Percentiles rank a stretch among this genome's conserved stretches.
phyloP scores from a whole-genome alignment of 2,888 invertebrate genomes.

The Nomada fucata region DNA sequence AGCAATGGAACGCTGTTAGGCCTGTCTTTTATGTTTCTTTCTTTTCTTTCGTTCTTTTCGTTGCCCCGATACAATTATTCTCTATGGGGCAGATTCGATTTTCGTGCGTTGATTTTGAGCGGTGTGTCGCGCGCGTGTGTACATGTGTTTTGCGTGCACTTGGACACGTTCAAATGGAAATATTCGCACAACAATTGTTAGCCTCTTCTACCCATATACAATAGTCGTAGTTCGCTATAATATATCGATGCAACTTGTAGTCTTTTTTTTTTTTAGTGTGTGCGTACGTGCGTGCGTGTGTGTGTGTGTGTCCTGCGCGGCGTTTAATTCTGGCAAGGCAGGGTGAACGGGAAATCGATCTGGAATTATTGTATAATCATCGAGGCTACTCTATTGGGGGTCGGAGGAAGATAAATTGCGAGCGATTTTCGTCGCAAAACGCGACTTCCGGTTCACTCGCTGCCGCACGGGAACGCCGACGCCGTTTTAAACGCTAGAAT shows the following conservation, averaged over 20 bases:
- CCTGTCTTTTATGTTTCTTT: not conserved
- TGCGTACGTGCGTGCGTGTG: constrained; percentile 26
- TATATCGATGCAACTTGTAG: constrained; percentile 46
- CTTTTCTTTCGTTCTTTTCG: no score
- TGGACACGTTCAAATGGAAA: constrained; percentile 71
- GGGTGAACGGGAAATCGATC: constrained; percentile 9
- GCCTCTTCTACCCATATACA: constrained; percentile 17
- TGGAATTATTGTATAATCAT: not conserved
- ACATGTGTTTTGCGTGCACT: no score
- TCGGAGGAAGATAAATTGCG: not conserved
- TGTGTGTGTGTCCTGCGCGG: constrained; percentile 24
- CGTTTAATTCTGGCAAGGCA: constrained; percentile 36
- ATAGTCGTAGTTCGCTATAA: constrained; percentile 50
- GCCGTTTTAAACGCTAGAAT: constrained; percentile 9
- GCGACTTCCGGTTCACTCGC: constrained; percentile 41
- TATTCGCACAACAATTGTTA: constrained; percentile 64
- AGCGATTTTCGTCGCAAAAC: not conserved
- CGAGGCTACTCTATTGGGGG: no score
- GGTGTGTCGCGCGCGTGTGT: no score
- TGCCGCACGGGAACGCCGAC: not conserved
- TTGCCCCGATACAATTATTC: constrained; percentile 24
- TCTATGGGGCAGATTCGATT: not conserved
- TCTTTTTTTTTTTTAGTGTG: constrained; percentile 46
- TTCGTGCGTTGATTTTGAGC: constrained; percentile 37
- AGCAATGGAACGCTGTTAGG: constrained; percentile 13